These are phyloP conservation scores for Heterodera filipjevi DNA, from an alignment of 2,888 invertebrate species.

Conservation along the genomic window DNA sequence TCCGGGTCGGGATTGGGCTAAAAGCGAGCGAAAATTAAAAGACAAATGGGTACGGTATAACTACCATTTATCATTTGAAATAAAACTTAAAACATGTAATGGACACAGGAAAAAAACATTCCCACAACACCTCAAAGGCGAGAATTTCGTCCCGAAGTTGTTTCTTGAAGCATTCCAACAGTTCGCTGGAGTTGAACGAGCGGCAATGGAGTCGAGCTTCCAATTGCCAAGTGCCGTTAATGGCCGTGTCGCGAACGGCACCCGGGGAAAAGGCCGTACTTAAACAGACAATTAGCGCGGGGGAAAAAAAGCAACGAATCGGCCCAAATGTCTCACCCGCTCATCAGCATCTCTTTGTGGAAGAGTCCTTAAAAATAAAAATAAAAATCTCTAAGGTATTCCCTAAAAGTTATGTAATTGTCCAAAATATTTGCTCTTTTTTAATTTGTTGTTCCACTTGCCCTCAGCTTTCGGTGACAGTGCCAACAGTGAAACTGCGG, in stretches of 20 bases:
- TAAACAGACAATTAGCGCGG: neutral
- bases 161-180: constrained; percentile 63
- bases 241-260: constrained; percentile 59
- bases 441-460: constrained; percentile 12
- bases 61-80: no score
- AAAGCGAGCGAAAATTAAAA: neutral
- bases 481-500: constrained; percentile 61
- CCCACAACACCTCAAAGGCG: constrained; percentile 46
- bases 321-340: constrained; percentile 37
- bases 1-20: constrained; percentile 51
- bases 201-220: constrained; percentile 52
- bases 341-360: constrained; percentile 63
- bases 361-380: constrained; percentile 52
- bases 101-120: neutral
- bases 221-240: constrained; percentile 64
- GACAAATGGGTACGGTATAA: no score
- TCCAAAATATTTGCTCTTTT: neutral
- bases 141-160: constrained; percentile 60
- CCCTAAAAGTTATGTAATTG: neutral
- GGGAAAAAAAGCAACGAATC: neutral
- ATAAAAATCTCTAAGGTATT: neutral
- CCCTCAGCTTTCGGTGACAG: constrained; percentile 63
- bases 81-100: neutral
- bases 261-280: constrained; percentile 64
- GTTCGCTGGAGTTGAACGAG: constrained; percentile 62